phyloP scores from a whole-genome alignment of 2,797 vertebrate genomes.

The Macroramphosus scolopax region DNA sequence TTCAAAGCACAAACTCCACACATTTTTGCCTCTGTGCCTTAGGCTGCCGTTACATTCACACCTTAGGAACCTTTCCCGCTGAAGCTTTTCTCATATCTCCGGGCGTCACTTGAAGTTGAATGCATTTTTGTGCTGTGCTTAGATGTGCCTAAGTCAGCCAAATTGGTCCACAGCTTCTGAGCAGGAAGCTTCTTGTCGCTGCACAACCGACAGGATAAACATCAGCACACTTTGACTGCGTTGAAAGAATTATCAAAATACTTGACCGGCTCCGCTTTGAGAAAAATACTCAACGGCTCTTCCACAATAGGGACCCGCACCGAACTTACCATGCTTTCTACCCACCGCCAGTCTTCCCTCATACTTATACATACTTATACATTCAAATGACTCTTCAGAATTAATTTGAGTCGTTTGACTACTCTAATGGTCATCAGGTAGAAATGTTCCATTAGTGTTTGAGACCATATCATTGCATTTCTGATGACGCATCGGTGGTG shows the following conservation, averaged over 20 bases:
- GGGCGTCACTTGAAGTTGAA: conserved; percentile 26
- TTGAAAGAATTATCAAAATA: neutral
- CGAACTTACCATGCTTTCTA: too few relatives aligned
- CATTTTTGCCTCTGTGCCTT: conserved; percentile 32
- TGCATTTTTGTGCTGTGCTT: conserved; percentile 11
- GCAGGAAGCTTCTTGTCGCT: conserved; percentile 24
- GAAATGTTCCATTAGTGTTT: too few relatives aligned
- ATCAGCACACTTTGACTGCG: neutral
- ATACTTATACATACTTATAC: too few relatives aligned
- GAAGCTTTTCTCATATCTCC: conserved; percentile 39
- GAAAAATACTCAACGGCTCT: too few relatives aligned
- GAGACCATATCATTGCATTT: too few relatives aligned
- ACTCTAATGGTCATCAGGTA: too few relatives aligned
- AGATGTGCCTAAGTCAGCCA: conserved; percentile 26
- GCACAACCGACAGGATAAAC: conserved; percentile 20
- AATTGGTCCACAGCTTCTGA: conserved; percentile 36
- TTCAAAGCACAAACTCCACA: conserved; percentile 46
- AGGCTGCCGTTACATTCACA: conserved; percentile 38
- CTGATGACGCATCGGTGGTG: too few relatives aligned
- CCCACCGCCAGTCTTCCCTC: too few relatives aligned
- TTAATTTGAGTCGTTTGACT: too few relatives aligned
- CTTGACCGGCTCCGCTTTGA: neutral
- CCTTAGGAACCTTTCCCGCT: conserved; percentile 39
- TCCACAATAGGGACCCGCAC: too few relatives aligned
- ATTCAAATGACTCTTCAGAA: too few relatives aligned